Evolutionary conservation across 2,888 invertebrate species (phyloP).

Genomic region (Synergus laeviventris): DNA sequence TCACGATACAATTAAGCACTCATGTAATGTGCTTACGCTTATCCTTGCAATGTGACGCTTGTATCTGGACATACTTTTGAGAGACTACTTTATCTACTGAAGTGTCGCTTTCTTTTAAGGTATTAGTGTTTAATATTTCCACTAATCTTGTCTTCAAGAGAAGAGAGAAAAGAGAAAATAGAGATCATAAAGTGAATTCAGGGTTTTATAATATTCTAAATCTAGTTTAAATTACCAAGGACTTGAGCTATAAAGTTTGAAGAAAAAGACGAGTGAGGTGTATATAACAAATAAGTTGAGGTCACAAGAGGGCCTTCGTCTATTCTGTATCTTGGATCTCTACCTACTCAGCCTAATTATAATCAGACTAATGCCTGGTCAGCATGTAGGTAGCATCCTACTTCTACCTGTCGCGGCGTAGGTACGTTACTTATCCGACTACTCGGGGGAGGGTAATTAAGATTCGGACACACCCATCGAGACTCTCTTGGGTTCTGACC

Average conservation of each 20-base stretch:
- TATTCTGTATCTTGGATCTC: constrained; percentile 74
- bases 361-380: constrained; percentile 75
- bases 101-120: background rate
- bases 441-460: constrained; percentile 72
- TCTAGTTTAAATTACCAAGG: background rate
- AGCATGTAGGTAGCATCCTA: constrained; percentile 54
- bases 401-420: constrained; percentile 55
- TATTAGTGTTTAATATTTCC: background rate
- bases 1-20: constrained; percentile 11
- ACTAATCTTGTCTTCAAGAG: background rate
- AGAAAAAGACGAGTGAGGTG: background rate
- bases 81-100: background rate
- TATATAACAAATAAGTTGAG: constrained; percentile 45
- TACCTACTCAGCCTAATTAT: constrained; percentile 75
- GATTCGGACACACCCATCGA: constrained; percentile 75
- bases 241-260: background rate
- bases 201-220: background rate
- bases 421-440: constrained; percentile 69
- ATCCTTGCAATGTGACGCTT: background rate
- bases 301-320: constrained; percentile 55
- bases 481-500: constrained; percentile 72
- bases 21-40: background rate
- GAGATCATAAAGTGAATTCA: constrained; percentile 1
- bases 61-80: background rate
- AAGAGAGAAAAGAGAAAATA: too few relatives aligned